These are phyloP conservation scores for Muricea muricata DNA, from an alignment of 92 coral and sea anemone genomes.

Conservation along the genomic window DNA sequence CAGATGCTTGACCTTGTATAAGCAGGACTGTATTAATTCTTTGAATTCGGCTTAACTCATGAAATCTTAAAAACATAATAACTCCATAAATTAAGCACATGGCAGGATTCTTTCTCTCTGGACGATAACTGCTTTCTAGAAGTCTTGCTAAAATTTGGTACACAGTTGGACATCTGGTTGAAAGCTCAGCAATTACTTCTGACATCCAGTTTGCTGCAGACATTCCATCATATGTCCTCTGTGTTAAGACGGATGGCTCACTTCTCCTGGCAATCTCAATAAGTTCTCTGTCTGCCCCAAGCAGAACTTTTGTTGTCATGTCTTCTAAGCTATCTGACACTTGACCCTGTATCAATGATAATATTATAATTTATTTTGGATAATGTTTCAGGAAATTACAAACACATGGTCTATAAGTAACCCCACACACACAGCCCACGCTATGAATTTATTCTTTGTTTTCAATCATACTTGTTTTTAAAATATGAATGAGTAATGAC, in stretches of 20 bases:
- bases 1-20: constrained; percentile 30
- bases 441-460: too few species aligned
- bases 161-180: constrained; percentile 9
- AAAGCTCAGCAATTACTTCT: not conserved
- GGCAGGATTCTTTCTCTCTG: constrained; percentile 1
- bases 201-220: constrained; percentile 19
- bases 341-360: not conserved
- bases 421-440: too few species aligned
- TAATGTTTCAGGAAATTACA: not conserved
- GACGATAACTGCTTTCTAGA: not conserved
- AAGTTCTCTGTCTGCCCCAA: not conserved
- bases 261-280: constrained; percentile 16
- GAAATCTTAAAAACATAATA: constrained; percentile 18
- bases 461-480: too few species aligned
- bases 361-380: too few species aligned
- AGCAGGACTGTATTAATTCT: constrained; percentile 32
- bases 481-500: too few species aligned
- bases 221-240: constrained; percentile 1
- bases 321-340: not conserved
- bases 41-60: constrained; percentile 23
- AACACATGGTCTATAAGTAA: too few species aligned
- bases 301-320: not conserved
- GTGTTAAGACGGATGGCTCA: constrained; percentile 9
- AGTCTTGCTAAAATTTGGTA: not conserved
- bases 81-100: constrained; percentile 32